Evolutionary conservation across 2,797 vertebrate genomes (phyloP).

Genomic region (Kryptopterus vitreolus): DNA sequence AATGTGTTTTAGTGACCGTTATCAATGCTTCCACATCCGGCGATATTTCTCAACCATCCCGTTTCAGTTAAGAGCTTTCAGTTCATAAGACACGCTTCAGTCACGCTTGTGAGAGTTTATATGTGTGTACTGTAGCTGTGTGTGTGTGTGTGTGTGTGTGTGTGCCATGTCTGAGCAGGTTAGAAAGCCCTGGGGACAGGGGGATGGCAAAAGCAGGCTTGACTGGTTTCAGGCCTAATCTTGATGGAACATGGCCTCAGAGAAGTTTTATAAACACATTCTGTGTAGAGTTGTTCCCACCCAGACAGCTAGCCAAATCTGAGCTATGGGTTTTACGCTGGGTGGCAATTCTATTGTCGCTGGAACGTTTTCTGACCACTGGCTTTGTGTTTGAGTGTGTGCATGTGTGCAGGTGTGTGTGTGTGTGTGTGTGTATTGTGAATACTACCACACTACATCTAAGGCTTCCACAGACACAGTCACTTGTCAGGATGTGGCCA

Average conservation of each 20-base stretch:
- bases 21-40: slow-evolving; percentile 46
- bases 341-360: slow-evolving; percentile 26
- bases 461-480: slow-evolving; percentile 37
- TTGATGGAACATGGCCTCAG: slow-evolving; percentile 63
- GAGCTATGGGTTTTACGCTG: slow-evolving; percentile 19
- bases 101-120: slow-evolving; percentile 13
- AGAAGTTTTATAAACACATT: slow-evolving; percentile 64
- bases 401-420: not conserved
- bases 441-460: slow-evolving; percentile 16
- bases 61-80: slow-evolving; percentile 5
- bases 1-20: slow-evolving; percentile 45
- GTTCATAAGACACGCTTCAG: slow-evolving; percentile 4
- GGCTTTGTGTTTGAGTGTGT: slow-evolving; percentile 10
- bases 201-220: slow-evolving; percentile 61
- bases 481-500: slow-evolving; percentile 29
- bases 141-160: not conserved
- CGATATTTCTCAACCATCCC: slow-evolving; percentile 27
- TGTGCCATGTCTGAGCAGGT: slow-evolving; percentile 64
- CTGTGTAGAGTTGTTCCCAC: slow-evolving; percentile 57
- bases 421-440: slow-evolving; percentile 1
- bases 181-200: slow-evolving; percentile 61
- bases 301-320: slow-evolving; percentile 23
- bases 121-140: slow-evolving; percentile 33
- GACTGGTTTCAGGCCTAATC: slow-evolving; percentile 70
- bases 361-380: slow-evolving; percentile 21